A percentile compares a stretch with the other conserved stretches of the same genome.
Conservation (phyloP, 2,888 invertebrate genomes). For the Apamea epomidion region DNA sequence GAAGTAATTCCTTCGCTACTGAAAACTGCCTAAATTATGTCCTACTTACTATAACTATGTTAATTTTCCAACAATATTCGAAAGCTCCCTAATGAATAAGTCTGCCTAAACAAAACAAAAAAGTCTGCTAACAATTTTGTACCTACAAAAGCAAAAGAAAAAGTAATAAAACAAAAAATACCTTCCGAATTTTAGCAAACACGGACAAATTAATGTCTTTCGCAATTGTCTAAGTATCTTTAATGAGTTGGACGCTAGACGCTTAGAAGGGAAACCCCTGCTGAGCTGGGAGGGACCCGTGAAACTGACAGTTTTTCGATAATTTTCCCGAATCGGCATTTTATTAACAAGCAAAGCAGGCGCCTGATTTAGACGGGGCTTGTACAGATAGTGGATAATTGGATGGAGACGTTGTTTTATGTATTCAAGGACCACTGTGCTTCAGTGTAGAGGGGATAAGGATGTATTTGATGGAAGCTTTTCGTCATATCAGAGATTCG, state of each 20-base stretch:
- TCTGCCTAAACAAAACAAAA: background rate
- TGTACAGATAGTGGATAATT: conserved; percentile 55
- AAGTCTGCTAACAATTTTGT: background rate
- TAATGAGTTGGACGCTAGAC: conserved; percentile 65
- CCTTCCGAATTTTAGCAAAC: conserved; percentile 50
- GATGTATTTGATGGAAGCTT: background rate
- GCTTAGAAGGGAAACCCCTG: conserved; percentile 60
- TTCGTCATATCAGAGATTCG: background rate
- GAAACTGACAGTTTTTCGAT: conserved; percentile 70
- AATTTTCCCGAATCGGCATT: conserved; percentile 67
- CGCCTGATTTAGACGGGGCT: conserved; percentile 59
- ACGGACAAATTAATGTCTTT: conserved; percentile 63
- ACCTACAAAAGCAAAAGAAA: conserved; percentile 26
- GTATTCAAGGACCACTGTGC: conserved; percentile 15
- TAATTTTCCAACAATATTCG: background rate
- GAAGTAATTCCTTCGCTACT: background rate
- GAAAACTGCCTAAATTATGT: background rate
- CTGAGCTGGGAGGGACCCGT: conserved; percentile 57
- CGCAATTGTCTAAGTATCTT: conserved; percentile 66
- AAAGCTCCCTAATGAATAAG: conserved; percentile 9
- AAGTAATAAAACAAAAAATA: conserved; percentile 46
- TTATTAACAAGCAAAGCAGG: conserved; percentile 66
- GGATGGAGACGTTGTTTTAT: conserved; percentile 42
- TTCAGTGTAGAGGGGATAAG: background rate
- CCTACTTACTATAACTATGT: too few relatives aligned